These are phyloP conservation scores for Amphimedon queenslandica DNA, from an alignment of 37 sponge, comb jelly and placozoan species.

Conservation along the genomic window DNA sequence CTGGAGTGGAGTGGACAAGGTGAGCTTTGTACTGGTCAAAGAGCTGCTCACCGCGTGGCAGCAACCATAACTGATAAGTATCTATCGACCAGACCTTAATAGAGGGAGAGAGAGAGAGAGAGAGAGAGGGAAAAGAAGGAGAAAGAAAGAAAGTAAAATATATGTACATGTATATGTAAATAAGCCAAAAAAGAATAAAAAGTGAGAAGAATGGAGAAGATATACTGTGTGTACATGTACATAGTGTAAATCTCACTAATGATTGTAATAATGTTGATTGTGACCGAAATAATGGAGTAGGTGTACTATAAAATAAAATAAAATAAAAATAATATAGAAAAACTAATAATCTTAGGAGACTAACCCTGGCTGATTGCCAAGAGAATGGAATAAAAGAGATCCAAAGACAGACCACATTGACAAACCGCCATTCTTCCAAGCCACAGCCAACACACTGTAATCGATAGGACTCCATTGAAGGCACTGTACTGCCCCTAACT, in stretches of 20 bases:
- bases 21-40: not conserved
- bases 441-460: constrained; percentile 66
- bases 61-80: constrained; percentile 70
- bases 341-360: not conserved
- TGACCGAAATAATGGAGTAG: not conserved
- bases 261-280: constrained; percentile 4
- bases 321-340: not conserved
- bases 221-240: not conserved
- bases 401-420: constrained; percentile 84
- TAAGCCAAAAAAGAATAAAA: not conserved
- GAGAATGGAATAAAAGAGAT: constrained; percentile 69
- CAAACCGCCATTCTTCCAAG: constrained; percentile 74
- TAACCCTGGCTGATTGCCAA: constrained; percentile 73
- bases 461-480: constrained; percentile 65
- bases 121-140: not conserved
- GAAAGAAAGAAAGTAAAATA: not conserved
- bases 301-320: not conserved
- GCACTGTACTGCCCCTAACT: constrained; percentile 57
- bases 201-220: no score
- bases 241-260: not conserved
- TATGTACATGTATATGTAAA: not conserved
- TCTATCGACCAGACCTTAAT: constrained; percentile 70
- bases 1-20: not conserved
- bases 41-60: constrained; percentile 20
- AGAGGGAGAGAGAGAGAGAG: not conserved